phyloP scores from a whole-genome alignment of 2,888 invertebrate species.

The Yponomeuta malinellus region DNA sequence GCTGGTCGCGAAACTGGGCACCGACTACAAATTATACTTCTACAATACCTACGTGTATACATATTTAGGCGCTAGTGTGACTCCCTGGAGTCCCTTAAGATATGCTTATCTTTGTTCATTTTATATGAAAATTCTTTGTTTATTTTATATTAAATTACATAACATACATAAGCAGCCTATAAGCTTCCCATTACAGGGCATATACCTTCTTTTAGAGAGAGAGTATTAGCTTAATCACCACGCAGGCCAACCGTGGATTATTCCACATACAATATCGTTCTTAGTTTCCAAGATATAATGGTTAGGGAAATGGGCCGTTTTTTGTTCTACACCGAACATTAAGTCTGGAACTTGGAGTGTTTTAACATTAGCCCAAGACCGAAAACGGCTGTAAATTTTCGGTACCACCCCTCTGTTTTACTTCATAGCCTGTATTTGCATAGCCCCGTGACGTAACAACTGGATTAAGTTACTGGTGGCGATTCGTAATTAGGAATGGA shows the following conservation, averaged over 20 bases:
- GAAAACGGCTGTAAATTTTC: background rate
- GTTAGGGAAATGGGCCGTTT: background rate
- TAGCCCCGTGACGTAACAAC: background rate
- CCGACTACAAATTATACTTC: too few species aligned
- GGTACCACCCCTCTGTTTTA: background rate
- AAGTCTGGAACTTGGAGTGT: background rate
- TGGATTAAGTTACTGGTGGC: background rate
- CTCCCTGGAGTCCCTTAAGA: too few species aligned
- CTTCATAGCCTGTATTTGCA: background rate
- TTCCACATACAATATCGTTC: background rate
- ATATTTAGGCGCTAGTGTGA: too few species aligned
- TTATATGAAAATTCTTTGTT: too few species aligned
- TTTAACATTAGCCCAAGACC: constrained; percentile 1
- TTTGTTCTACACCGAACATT: background rate
- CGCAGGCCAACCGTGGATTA: background rate
- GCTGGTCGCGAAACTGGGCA: too few species aligned
- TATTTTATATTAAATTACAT: too few species aligned
- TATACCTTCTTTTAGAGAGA: too few species aligned
- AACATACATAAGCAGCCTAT: too few species aligned
- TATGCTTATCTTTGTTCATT: too few species aligned
- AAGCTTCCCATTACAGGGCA: too few species aligned
- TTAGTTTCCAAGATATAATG: background rate
- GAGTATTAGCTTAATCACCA: background rate
- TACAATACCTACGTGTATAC: too few species aligned
- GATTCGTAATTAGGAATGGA: too few species aligned